A percentile compares a stretch with the other conserved stretches of the same genome.
Evolutionary conservation across 2,797 vertebrate species (phyloP).

Genomic region (Acropternis orthonyx): DNA sequence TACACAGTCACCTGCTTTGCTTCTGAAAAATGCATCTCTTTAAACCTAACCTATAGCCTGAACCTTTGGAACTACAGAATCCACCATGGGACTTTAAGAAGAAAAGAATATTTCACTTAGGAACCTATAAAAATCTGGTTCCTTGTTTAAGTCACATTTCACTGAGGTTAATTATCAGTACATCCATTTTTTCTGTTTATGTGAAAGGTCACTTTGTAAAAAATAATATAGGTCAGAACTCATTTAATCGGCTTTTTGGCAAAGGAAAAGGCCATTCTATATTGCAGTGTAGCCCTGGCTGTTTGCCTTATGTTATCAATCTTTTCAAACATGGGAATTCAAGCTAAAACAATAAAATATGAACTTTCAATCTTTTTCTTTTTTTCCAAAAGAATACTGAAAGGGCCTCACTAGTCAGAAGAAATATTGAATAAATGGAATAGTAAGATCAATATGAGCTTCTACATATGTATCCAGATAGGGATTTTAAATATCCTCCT

Average conservation of each 20-base stretch:
- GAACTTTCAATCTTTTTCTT: neutral
- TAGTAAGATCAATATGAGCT: neutral
- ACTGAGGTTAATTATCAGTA: constrained; percentile 11
- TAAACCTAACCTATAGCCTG: neutral
- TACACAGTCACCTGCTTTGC: neutral
- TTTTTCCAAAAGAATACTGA: neutral
- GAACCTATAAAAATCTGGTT: neutral
- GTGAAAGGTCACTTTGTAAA: constrained; percentile 37
- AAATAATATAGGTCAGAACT: constrained; percentile 11
- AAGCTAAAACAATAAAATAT: constrained; percentile 34
- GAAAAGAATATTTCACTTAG: neutral
- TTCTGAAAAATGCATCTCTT: neutral
- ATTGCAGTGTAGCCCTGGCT: neutral
- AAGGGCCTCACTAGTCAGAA: constrained; percentile 3
- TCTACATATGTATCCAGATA: neutral
- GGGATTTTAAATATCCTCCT: neutral
- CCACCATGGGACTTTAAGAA: neutral
- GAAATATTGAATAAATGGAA: neutral
- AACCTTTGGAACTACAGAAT: neutral
- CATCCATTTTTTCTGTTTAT: neutral
- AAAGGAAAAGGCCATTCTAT: constrained; percentile 43
- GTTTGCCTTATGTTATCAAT: constrained; percentile 44
- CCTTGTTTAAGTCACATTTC: neutral
- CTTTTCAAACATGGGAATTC: constrained; percentile 9
- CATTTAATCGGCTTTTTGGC: constrained; percentile 29